These are phyloP conservation scores for Drosophila mettleri DNA, from an alignment of 2,888 invertebrate species.

Conservation along the genomic window DNA sequence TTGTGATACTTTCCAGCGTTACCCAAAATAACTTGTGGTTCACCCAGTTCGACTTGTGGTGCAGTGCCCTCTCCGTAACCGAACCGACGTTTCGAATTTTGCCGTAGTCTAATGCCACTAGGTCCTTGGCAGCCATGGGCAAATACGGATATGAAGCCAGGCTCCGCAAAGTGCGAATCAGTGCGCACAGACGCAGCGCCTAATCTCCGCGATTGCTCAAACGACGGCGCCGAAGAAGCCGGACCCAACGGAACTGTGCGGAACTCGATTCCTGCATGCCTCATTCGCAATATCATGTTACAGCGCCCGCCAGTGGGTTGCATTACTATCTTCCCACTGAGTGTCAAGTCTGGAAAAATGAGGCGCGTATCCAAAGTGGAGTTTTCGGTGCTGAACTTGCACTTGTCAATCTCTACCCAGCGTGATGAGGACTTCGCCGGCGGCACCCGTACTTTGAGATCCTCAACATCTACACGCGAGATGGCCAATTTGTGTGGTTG, in stretches of 20 bases:
- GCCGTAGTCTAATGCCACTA: slow-evolving; percentile 79
- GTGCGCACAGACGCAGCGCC: slow-evolving; percentile 86
- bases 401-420: slow-evolving; percentile 91
- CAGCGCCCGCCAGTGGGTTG: slow-evolving; percentile 87
- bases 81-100: slow-evolving; percentile 83
- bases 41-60: slow-evolving; percentile 63
- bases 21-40: slow-evolving; percentile 73
- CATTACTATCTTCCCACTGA: slow-evolving; percentile 91
- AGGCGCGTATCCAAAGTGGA: slow-evolving; percentile 91
- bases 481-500: slow-evolving; percentile 76
- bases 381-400: slow-evolving; percentile 90
- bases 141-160: slow-evolving; percentile 93
- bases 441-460: slow-evolving; percentile 87
- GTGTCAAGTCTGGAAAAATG: slow-evolving; percentile 91
- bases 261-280: slow-evolving; percentile 92
- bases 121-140: slow-evolving; percentile 91
- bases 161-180: slow-evolving; percentile 93
- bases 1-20: slow-evolving; percentile 62
- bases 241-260: slow-evolving; percentile 88
- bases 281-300: slow-evolving; percentile 91
- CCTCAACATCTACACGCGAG: slow-evolving; percentile 81
- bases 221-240: slow-evolving; percentile 42
- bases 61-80: slow-evolving; percentile 60
- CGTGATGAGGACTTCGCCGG: slow-evolving; percentile 87
- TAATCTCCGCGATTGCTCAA: slow-evolving; percentile 78